These are phyloP conservation scores for Cosmia trapezina DNA, from an alignment of 2,888 invertebrate genomes.

Conservation along the genomic window DNA sequence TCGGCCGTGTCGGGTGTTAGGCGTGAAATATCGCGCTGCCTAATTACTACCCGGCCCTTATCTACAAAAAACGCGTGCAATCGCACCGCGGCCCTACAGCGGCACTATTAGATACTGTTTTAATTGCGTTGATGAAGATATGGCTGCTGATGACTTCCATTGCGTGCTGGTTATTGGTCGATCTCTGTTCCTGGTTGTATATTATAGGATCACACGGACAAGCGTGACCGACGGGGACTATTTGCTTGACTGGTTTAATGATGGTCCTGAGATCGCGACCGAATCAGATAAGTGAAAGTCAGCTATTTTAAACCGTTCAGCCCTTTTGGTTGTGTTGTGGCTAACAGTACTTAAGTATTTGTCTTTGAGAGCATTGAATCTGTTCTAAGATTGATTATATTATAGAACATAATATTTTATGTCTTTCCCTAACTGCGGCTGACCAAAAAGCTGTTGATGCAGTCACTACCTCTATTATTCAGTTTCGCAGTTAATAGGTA, in stretches of 20 bases:
- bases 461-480: neutral
- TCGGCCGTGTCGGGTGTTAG: slow-evolving; percentile 67
- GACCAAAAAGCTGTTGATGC: too few relatives aligned
- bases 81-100: slow-evolving; percentile 27
- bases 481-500: neutral
- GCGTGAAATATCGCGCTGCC: slow-evolving; percentile 65
- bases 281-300: neutral
- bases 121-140: slow-evolving; percentile 54
- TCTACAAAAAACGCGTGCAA: slow-evolving; percentile 61
- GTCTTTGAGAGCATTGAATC: neutral
- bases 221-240: neutral
- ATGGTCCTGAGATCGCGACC: neutral
- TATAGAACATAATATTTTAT: too few relatives aligned
- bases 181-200: slow-evolving; percentile 18
- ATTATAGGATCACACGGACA: neutral
- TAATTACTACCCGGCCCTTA: slow-evolving; percentile 67
- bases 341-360: neutral
- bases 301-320: neutral
- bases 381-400: neutral
- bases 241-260: neutral
- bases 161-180: slow-evolving; percentile 23
- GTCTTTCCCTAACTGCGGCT: neutral
- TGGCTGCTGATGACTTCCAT: slow-evolving; percentile 28
- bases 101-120: slow-evolving; percentile 51
- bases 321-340: neutral